Percentiles rank a stretch among this genome's conserved stretches.
These are phyloP conservation scores for Oxyruncus cristatus DNA, from an alignment of 2,113 vertebrate species.

Conservation along the genomic window DNA sequence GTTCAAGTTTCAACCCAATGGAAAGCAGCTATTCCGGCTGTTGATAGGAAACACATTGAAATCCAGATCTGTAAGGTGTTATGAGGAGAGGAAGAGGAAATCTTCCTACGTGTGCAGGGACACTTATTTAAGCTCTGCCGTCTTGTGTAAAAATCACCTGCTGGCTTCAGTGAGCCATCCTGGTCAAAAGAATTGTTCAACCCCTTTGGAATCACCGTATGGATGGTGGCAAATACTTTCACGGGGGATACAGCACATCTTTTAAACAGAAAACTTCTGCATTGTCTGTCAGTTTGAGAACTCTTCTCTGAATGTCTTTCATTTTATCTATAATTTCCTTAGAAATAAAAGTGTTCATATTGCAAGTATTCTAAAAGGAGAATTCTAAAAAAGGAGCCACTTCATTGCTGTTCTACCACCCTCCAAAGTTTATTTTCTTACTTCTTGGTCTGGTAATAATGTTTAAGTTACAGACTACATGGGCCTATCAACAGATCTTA, in stretches of 20 bases:
- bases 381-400: neutral
- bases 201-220: neutral
- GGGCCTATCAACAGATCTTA: neutral
- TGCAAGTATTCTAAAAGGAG: neutral
- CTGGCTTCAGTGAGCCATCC: neutral
- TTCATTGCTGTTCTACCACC: neutral
- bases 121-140: neutral
- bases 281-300: neutral
- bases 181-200: neutral
- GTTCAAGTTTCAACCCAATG: constrained; percentile 28
- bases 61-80: neutral
- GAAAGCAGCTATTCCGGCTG: constrained; percentile 13
- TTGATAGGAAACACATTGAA: constrained; percentile 27
- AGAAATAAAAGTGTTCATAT: neutral
- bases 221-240: neutral
- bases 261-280: neutral
- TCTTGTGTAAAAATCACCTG: neutral
- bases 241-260: neutral
- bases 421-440: constrained; percentile 6
- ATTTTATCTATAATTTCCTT: neutral
- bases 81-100: neutral
- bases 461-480: neutral
- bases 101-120: neutral
- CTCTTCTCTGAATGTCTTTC: neutral
- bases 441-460: neutral